Percentiles rank a stretch among this genome's conserved stretches.
Evolutionary conservation across 2,888 invertebrate genomes (phyloP).

Genomic region (Drosophila borborema): DNA sequence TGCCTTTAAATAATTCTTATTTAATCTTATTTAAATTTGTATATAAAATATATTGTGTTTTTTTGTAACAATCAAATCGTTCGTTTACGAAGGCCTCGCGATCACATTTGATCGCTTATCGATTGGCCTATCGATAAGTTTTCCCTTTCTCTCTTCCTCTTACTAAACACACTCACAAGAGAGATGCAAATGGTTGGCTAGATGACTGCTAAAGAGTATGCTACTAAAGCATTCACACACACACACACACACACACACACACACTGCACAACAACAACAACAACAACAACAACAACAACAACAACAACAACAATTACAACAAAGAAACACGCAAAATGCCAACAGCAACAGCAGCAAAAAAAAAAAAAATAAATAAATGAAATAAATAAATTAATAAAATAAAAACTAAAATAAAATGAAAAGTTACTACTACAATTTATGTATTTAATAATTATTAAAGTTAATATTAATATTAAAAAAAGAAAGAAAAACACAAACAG

Average conservation of each 20-base stretch:
- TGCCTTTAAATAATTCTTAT: background rate
- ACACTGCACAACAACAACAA: background rate
- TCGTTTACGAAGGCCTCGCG: background rate
- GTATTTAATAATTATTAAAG: slow-evolving; percentile 61
- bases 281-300: slow-evolving; percentile 27
- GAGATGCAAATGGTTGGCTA: slow-evolving; percentile 9
- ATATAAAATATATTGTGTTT: slow-evolving; percentile 1
- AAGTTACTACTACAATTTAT: slow-evolving; percentile 60
- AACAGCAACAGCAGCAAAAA: slow-evolving; percentile 41
- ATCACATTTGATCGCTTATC: background rate
- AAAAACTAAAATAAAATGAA: background rate
- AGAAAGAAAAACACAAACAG: background rate
- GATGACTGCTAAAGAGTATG: slow-evolving; percentile 23
- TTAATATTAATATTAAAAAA: slow-evolving; percentile 35
- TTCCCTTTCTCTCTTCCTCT: background rate
- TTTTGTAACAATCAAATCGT: background rate
- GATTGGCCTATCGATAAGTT: slow-evolving; percentile 4
- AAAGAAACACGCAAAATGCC: slow-evolving; percentile 23
- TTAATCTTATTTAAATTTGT: background rate
- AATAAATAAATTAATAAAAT: no score
- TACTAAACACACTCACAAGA: background rate
- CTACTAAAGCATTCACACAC: slow-evolving; percentile 8
- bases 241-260: background rate
- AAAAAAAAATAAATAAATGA: background rate
- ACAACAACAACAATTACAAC: slow-evolving; percentile 15